phyloP scores from a whole-genome alignment of 2,113 vertebrate genomes.

The Sclerurus mexicanus region DNA sequence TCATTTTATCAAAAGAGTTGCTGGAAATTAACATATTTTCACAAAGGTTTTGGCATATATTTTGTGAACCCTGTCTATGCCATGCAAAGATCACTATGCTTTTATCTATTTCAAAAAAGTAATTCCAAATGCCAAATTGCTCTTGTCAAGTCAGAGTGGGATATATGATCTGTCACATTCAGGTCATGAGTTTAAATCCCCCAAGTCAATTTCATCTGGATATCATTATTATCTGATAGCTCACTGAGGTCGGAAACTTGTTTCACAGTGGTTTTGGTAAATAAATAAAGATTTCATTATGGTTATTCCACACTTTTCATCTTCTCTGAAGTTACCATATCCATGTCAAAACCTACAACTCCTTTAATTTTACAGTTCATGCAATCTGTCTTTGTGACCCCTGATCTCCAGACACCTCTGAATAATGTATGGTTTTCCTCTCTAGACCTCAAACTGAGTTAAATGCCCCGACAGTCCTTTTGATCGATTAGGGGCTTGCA shows the following conservation, averaged over 20 bases:
- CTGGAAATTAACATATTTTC: background rate
- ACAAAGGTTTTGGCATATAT: background rate
- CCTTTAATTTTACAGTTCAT: background rate
- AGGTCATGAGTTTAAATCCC: background rate
- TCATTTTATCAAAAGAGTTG: background rate
- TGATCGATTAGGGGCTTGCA: background rate
- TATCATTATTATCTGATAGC: background rate
- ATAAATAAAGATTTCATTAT: background rate
- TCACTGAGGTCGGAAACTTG: background rate
- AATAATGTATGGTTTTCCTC: background rate
- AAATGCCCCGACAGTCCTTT: background rate
- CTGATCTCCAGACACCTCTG: background rate
- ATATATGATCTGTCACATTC: background rate
- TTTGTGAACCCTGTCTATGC: background rate
- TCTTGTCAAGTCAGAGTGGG: background rate
- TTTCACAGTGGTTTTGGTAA: background rate
- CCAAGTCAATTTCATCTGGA: background rate
- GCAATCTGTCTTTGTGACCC: background rate
- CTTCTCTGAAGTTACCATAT: background rate
- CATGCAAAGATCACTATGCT: background rate
- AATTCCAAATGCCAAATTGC: background rate
- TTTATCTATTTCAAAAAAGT: background rate
- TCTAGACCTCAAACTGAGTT: background rate
- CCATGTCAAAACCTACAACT: background rate
- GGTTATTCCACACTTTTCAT: background rate